A percentile compares a stretch with the other conserved stretches of the same genome.
phyloP scores from a whole-genome alignment of 2,797 vertebrate species.

The Zalophus californianus region DNA sequence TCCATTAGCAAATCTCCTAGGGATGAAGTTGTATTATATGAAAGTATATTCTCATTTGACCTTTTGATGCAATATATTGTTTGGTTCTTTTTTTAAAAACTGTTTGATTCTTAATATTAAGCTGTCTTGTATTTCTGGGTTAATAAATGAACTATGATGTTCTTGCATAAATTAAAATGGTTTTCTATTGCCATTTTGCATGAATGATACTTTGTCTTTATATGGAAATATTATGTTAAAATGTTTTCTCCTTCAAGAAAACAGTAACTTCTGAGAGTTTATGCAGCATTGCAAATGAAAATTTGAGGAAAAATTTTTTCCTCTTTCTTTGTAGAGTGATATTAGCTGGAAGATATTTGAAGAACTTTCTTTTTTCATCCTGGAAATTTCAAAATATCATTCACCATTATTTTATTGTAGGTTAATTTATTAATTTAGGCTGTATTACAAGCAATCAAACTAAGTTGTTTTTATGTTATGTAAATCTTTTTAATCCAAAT shows the following conservation, averaged over 20 bases:
- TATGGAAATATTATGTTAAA: slow-evolving; percentile 4
- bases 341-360: neutral
- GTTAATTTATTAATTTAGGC: neutral
- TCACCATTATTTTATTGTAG: neutral
- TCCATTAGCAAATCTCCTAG: slow-evolving; percentile 50
- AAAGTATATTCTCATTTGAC: slow-evolving; percentile 48
- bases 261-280: neutral
- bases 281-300: neutral
- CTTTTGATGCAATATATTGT: slow-evolving; percentile 41
- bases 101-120: slow-evolving; percentile 56
- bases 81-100: neutral
- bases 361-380: neutral
- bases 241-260: slow-evolving; percentile 36
- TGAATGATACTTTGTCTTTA: neutral
- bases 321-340: neutral
- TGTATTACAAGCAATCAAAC: neutral
- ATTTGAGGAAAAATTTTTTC: neutral
- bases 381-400: neutral
- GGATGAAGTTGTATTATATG: neutral
- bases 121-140: neutral
- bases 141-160: slow-evolving; percentile 20
- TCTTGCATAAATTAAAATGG: neutral
- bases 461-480: neutral
- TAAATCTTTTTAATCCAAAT: neutral
- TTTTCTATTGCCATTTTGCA: neutral